Percentiles rank a stretch among this genome's conserved stretches.
Conservation (phyloP, 37 sponge, comb jelly and placozoan species). For the Spongilla lacustris region DNA sequence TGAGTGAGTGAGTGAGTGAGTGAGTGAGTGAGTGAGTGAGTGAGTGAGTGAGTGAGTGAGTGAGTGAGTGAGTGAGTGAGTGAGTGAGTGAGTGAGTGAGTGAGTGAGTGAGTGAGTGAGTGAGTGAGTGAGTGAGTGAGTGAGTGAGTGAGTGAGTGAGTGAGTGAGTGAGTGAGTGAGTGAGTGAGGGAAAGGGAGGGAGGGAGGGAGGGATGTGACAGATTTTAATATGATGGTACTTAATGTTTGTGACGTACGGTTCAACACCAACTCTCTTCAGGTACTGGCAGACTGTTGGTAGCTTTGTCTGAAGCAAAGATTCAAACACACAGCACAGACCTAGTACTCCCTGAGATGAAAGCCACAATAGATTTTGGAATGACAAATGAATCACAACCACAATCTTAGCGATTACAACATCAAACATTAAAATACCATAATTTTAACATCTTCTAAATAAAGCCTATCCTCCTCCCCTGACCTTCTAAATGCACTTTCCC, state of each 20-base stretch:
- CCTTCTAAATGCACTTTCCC: background rate
- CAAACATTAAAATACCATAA: too few relatives aligned
- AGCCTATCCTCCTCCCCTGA: background rate
- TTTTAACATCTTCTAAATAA: too few relatives aligned
- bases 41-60: too few relatives aligned
- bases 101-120: background rate
- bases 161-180: background rate
- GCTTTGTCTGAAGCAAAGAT: conserved; percentile 64
- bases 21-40: too few relatives aligned
- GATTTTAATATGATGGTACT: too few relatives aligned
- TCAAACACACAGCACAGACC: conserved; percentile 79
- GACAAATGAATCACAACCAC: background rate
- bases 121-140: background rate
- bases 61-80: background rate
- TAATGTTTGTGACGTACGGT: conserved; percentile 24
- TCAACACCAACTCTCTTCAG: conserved; percentile 56
- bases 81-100: too few relatives aligned
- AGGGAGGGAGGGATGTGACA: too few relatives aligned
- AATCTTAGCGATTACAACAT: too few relatives aligned
- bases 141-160: too few relatives aligned
- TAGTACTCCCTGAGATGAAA: conserved; percentile 42
- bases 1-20: background rate
- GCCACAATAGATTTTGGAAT: background rate
- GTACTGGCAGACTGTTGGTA: conserved; percentile 73
- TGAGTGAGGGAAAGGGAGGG: too few relatives aligned